A percentile compares a stretch with the other conserved stretches of the same genome.
Evolutionary conservation across 2,797 vertebrate species (phyloP).

Genomic region (Tympanoctomys barrerae): DNA sequence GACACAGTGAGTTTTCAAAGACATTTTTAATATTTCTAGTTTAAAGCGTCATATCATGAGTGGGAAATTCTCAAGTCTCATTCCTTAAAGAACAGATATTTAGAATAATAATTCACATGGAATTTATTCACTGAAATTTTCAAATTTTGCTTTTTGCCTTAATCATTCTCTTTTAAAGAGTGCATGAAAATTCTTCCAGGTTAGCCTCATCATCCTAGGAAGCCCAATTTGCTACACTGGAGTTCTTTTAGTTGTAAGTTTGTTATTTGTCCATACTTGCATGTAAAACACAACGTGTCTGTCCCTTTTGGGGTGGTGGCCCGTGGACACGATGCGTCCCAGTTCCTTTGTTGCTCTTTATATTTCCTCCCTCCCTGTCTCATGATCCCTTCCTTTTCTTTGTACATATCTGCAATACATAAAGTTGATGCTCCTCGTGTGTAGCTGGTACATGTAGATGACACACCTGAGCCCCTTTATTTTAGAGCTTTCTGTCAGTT

Average conservation of each 20-base stretch:
- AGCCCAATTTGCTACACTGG: background rate
- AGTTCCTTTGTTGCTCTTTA: background rate
- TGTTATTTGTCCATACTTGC: background rate
- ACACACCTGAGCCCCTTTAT: background rate
- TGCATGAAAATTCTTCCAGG: background rate
- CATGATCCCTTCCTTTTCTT: background rate
- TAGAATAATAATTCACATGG: background rate
- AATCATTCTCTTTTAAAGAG: background rate
- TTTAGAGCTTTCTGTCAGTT: background rate
- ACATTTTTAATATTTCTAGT: slow-evolving; percentile 8
- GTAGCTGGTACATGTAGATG: background rate
- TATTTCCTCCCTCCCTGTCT: background rate
- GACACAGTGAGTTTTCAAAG: slow-evolving; percentile 9
- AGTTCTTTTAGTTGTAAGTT: background rate
- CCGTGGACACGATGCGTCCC: background rate
- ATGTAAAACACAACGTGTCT: background rate
- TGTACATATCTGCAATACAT: background rate
- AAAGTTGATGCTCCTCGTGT: background rate
- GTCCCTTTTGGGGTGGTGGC: background rate
- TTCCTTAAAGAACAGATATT: background rate
- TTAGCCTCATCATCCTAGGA: background rate
- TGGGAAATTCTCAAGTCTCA: background rate
- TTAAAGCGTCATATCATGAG: background rate
- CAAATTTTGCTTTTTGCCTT: background rate
- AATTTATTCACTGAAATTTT: background rate